Base-by-base conservation (phyloP, 2,113 vertebrate genomes). In the Erpornis zantholeuca region DNA sequence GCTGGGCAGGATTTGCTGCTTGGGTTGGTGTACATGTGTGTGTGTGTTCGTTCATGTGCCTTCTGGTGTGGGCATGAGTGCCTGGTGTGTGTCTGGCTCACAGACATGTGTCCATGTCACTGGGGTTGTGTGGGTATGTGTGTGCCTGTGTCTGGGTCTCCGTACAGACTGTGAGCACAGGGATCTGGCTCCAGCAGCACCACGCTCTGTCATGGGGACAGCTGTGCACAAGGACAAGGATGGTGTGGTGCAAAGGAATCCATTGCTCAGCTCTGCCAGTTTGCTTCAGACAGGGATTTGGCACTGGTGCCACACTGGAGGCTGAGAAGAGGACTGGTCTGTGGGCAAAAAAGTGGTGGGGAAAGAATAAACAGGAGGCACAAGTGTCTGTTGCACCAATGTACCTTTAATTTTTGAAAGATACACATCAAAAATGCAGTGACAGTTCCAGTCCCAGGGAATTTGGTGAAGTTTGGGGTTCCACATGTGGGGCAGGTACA, bases 61-160 rank as follows among this genome's bases (percentile, higher is more conserved):
- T 44, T 54, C 36, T 63, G 52, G 24, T 36, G 52, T 0, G 0
- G 73, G 6, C 54, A 29, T 0, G 4, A 9, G 35, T 3, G 18
- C n/a, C 52, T 31, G 14, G 11, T 29, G 70, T n/a, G 23, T 36
- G 57, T 59, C 23, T 36, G 57, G 35, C 6, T 8, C 28, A 56
- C 56, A 76, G 56, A 42, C 0, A 0, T 16, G n/a, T 33, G 61
- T 40, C 21, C 7, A 0, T 23, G 56, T 79, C 5, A 0, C 63
- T 2, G 3, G 65, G 70, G 27, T 12, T 71, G 28, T 31, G 53
- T 44, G 68, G 36, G 44, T 4, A 9, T 6, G 36, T n/a, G 36
- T 2, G 3, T 64, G 68, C n/a, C 60, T 40, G 31, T 18, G 20
- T 27, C 61, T 42, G 60, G 47, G 36, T 88, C 22, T 86, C 65